Percentiles rank a stretch among this genome's conserved stretches.
phyloP scores from a whole-genome alignment of 2,888 invertebrate genomes.

The Dasysyrphus albostriatus region DNA sequence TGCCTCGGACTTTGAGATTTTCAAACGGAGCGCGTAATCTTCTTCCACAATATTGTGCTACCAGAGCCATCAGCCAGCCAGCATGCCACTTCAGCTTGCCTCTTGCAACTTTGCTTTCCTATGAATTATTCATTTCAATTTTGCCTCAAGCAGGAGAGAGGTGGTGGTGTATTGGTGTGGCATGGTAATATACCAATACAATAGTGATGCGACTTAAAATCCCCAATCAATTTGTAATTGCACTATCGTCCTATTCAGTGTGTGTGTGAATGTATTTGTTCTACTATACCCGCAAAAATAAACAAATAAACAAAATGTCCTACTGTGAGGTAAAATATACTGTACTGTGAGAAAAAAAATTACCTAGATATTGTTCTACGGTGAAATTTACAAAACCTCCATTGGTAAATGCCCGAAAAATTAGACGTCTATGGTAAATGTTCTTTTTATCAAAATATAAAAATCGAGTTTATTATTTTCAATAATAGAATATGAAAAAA shows the following conservation, averaged over 20 bases:
- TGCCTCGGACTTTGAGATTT: slow-evolving; percentile 66
- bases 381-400: no score
- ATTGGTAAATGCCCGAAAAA: no score
- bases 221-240: slow-evolving; percentile 75
- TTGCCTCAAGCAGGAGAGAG: slow-evolving; percentile 37
- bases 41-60: slow-evolving; percentile 41
- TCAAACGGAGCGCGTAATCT: slow-evolving; percentile 63
- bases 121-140: slow-evolving; percentile 70
- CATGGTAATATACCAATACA: neutral
- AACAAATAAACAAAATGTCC: slow-evolving; percentile 35
- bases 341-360: neutral
- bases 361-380: neutral
- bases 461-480: no score
- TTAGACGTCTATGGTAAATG: no score
- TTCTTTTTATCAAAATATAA: no score
- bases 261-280: slow-evolving; percentile 13
- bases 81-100: slow-evolving; percentile 7
- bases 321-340: slow-evolving; percentile 1
- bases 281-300: slow-evolving; percentile 14
- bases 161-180: slow-evolving; percentile 27
- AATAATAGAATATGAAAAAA: no score
- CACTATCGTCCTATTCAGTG: slow-evolving; percentile 38
- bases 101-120: slow-evolving; percentile 17
- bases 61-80: slow-evolving; percentile 6
- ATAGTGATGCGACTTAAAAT: slow-evolving; percentile 56